Conservation (phyloP, 2,797 vertebrate genomes). For the Xenentodon cancila region DNA sequence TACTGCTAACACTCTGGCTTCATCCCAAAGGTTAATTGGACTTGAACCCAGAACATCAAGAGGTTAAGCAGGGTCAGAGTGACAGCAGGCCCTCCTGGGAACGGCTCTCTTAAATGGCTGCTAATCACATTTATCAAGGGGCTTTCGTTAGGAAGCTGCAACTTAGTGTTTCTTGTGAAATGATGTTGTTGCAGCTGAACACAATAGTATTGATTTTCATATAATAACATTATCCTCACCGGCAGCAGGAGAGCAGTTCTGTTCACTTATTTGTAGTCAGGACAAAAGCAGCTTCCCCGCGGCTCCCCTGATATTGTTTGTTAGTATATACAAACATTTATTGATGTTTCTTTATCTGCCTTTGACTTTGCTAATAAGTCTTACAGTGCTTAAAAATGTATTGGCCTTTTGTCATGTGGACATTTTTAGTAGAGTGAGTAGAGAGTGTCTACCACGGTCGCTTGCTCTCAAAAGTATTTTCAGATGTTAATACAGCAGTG, state of each 20-base stretch:
- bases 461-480: too few relatives aligned
- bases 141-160: slow-evolving; percentile 80
- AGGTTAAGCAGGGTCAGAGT: slow-evolving; percentile 92
- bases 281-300: slow-evolving; percentile 57
- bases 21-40: slow-evolving; percentile 96
- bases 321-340: slow-evolving; percentile 44
- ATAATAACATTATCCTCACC: slow-evolving; percentile 70
- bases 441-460: too few relatives aligned
- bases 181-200: slow-evolving; percentile 60
- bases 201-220: slow-evolving; percentile 74
- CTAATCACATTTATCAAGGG: slow-evolving; percentile 92
- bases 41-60: slow-evolving; percentile 98
- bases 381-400: too few relatives aligned
- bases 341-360: slow-evolving; percentile 39
- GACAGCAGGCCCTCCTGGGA: slow-evolving; percentile 82
- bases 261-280: slow-evolving; percentile 61
- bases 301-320: slow-evolving; percentile 53
- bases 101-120: slow-evolving; percentile 79
- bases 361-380: too few relatives aligned
- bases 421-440: too few relatives aligned
- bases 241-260: slow-evolving; percentile 60
- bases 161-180: slow-evolving; percentile 65
- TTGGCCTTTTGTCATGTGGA: too few relatives aligned
- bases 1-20: slow-evolving; percentile 89
- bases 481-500: too few relatives aligned